phyloP scores from a whole-genome alignment of 2,797 vertebrate species.

The Psittacula derbiana region DNA sequence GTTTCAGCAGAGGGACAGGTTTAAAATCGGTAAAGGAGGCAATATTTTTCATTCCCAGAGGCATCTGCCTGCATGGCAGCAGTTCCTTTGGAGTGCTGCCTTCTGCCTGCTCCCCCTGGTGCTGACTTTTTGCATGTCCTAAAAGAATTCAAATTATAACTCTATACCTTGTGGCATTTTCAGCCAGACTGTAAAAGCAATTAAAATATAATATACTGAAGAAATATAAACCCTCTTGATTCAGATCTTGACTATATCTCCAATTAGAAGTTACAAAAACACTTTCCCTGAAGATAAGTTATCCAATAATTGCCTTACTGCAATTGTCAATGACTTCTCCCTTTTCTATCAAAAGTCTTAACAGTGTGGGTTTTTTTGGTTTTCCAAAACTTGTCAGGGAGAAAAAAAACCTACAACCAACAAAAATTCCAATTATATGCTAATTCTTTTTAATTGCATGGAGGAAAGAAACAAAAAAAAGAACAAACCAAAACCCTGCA shows the following conservation, averaged over 20 bases:
- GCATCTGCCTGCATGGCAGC: not conserved
- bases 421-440: not conserved
- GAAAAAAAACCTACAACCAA: not conserved
- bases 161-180: slow-evolving; percentile 17
- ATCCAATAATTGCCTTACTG: slow-evolving; percentile 24
- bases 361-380: not conserved
- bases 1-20: not conserved
- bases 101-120: not conserved
- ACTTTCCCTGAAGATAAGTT: slow-evolving; percentile 18
- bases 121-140: not conserved
- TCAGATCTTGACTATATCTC: slow-evolving; percentile 47
- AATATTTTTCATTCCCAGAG: not conserved
- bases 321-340: not conserved
- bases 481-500: not conserved
- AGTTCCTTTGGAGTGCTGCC: not conserved
- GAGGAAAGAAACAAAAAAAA: not conserved
- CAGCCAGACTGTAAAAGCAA: slow-evolving; percentile 39
- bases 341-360: not conserved
- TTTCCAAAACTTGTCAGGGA: not conserved
- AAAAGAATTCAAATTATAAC: slow-evolving; percentile 38
- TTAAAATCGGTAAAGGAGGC: not conserved
- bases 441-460: not conserved
- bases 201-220: slow-evolving; percentile 51
- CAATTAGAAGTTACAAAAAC: slow-evolving; percentile 41
- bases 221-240: slow-evolving; percentile 24